Evolutionary conservation across 1,140 invertebrate genomes (phyloP).

Genomic region (Cherax destructor): DNA sequence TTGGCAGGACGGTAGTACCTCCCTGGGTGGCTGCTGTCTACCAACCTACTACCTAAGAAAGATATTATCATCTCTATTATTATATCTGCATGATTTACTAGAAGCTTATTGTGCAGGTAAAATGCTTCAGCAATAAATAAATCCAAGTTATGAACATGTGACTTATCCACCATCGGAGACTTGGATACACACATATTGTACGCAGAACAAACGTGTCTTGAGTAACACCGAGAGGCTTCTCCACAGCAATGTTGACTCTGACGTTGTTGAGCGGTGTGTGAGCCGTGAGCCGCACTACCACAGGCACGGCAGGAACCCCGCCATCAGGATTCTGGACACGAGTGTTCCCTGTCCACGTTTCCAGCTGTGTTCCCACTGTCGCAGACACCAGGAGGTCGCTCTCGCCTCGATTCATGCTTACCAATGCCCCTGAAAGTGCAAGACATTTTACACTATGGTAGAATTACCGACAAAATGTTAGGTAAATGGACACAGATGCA

Average conservation of each 20-base stretch:
- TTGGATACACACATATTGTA: constrained; percentile 77
- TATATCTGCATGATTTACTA: too few species aligned
- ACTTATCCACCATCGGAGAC: too few species aligned
- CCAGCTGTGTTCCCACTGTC: constrained; percentile 75
- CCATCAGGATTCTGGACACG: constrained; percentile 72
- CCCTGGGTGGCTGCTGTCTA: too few species aligned
- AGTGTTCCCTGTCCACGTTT: constrained; percentile 71
- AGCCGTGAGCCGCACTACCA: constrained; percentile 77
- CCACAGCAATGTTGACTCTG: constrained; percentile 78
- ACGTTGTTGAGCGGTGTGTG: constrained; percentile 77
- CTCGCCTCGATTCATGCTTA: constrained; percentile 35
- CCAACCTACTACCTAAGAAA: too few species aligned
- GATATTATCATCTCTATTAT: too few species aligned
- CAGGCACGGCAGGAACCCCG: constrained; percentile 75
- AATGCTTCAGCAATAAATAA: too few species aligned
- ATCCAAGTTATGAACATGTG: too few species aligned
- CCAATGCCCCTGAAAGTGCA: constrained; percentile 12
- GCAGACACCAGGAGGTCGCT: constrained; percentile 76
- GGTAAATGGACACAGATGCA: too few species aligned
- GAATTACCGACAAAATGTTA: too few species aligned
- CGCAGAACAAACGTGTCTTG: constrained; percentile 76
- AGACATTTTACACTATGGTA: too few species aligned
- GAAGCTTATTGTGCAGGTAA: too few species aligned
- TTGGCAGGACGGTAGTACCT: too few species aligned
- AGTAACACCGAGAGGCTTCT: constrained; percentile 77